A percentile compares a stretch with the other conserved stretches of the same genome.
Evolutionary conservation across 2,113 vertebrate species (phyloP).

Genomic region (Silurus asotus): DNA sequence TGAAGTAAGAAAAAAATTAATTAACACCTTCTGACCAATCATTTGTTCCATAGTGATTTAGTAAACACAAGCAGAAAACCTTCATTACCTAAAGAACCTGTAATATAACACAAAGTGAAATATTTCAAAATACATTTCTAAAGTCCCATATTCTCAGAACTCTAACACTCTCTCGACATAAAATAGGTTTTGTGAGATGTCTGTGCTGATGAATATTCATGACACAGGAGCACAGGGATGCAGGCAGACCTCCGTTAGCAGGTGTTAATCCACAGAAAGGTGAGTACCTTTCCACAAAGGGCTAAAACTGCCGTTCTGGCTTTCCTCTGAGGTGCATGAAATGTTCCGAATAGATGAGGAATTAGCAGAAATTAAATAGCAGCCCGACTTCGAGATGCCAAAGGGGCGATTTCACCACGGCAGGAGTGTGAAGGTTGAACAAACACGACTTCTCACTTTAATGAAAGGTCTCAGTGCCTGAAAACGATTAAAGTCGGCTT

Average conservation of each 20-base stretch:
- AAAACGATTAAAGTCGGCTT: neutral
- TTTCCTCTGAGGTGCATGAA: constrained; percentile 15
- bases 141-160: neutral
- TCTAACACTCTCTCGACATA: neutral
- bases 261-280: constrained; percentile 28
- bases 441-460: constrained; percentile 8
- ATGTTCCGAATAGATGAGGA: constrained; percentile 29
- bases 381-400: neutral
- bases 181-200: neutral
- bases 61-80: neutral
- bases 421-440: constrained; percentile 31
- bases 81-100: neutral
- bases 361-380: constrained; percentile 39
- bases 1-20: neutral
- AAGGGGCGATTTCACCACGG: neutral
- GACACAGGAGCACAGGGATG: neutral
- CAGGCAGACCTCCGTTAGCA: constrained; percentile 12
- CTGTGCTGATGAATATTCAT: constrained; percentile 25
- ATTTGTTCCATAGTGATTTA: neutral
- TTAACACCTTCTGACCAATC: neutral
- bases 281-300: neutral
- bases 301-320: neutral
- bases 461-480: neutral
- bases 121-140: neutral
- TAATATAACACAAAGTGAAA: neutral